Base-by-base conservation (phyloP, 2,888 invertebrate species). In the Erebia ligea region DNA sequence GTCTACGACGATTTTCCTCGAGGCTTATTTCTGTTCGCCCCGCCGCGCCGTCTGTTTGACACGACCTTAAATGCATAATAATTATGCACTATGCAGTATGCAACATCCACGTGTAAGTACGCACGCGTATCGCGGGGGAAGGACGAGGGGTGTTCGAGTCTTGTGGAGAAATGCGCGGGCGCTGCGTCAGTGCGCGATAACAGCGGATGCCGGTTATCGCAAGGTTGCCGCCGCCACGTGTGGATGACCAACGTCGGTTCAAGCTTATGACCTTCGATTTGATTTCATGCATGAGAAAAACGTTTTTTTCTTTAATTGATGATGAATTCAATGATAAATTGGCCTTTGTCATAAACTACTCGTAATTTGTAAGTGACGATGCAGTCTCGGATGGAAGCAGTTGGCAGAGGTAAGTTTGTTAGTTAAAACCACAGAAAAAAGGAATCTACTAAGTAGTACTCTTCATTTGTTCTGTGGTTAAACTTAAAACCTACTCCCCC, bases 201-300 rank as follows among this genome's bases (percentile, higher is more conserved):
- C 91, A 88, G 81, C 86, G 85, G 84, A 86, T 84, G 83, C 80
- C 76, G 83, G 84, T 90, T 91, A 90, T 91, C 90, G 81, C 86
- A 89, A 89, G 86, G 87, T 86, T 84, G 81, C 77, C 66, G 75
- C 75, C 76, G 81, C 86, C 89, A 89, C 91, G 90, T 90, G 89
- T 84, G 77, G 77, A 73, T 81, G 80, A 78, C 79, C 77, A 78
- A 70, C 69, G 63, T 73, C 76, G 61, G 70, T 75, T 72, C 75
- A 77, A 72, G 75, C 69, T 68, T 67, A 61, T 65, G 68, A 73
- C 68, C 73, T 75, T 72, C 72, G 50, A 56, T 66, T 64, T 56
- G 67, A 72, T 67, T 59, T 58, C 17, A 66, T 69, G 59, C 59
- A 56, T 66, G 56, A 71, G 63, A 62, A 54, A 54, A 63, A 19